Percentiles rank a stretch among this genome's conserved stretches.
Conservation (phyloP, 2,113 vertebrate genomes). For the Albula goreensis region DNA sequence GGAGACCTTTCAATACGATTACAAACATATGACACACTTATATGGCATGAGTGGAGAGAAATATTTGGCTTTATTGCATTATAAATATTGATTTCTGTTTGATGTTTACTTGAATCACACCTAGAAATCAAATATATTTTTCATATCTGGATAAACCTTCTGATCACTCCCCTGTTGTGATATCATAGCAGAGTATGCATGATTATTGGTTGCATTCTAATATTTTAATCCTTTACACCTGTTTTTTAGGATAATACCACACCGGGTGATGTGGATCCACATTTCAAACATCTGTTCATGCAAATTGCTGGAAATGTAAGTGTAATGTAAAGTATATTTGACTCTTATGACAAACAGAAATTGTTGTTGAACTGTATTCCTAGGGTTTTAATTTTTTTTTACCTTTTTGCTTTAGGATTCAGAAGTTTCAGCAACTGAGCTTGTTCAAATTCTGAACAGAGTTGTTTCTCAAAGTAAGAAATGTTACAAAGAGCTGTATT, state of each 20-base stretch:
- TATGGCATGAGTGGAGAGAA: too few species aligned
- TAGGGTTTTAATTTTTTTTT: background rate
- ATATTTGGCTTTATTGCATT: too few species aligned
- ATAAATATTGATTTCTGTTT: too few species aligned
- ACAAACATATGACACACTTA: too few species aligned
- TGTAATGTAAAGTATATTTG: background rate
- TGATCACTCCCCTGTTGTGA: background rate
- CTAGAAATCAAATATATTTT: too few species aligned
- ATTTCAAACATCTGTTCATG: conserved; percentile 71
- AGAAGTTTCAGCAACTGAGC: conserved; percentile 68
- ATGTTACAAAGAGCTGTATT: background rate
- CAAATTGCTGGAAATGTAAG: conserved; percentile 75
- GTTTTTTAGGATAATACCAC: conserved; percentile 57
- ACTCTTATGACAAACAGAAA: background rate
- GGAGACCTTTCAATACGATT: too few species aligned
- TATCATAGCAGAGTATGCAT: background rate
- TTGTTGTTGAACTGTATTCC: background rate
- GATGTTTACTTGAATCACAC: too few species aligned
- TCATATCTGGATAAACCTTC: too few species aligned
- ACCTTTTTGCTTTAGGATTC: conserved; percentile 61
- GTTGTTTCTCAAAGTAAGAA: conserved; percentile 69
- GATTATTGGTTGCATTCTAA: background rate
- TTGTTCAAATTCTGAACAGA: conserved; percentile 70
- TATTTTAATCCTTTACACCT: background rate
- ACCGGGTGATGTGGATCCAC: conserved; percentile 56